Evolutionary conservation across 2,797 vertebrate species (phyloP).

Genomic region (Coluber constrictor): DNA sequence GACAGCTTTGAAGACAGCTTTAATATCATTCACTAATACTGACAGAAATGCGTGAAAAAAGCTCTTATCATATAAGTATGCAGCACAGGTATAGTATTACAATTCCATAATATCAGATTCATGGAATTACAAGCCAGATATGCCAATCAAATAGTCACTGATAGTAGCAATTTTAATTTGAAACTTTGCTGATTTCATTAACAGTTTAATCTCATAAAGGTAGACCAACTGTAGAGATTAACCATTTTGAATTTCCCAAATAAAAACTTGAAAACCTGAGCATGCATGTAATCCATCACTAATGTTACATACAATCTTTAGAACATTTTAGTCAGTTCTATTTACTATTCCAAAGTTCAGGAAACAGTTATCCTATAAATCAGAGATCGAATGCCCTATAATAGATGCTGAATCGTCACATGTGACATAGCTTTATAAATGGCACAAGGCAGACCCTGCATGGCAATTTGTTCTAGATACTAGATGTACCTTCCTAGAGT

Average conservation of each 20-base stretch:
- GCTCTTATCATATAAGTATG: slow-evolving; percentile 2
- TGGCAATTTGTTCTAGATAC: neutral
- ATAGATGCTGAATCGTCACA: neutral
- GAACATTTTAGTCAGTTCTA: neutral
- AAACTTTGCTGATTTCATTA: slow-evolving; percentile 9
- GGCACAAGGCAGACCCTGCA: neutral
- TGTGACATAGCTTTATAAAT: neutral
- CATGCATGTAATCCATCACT: neutral
- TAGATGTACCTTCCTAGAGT: neutral
- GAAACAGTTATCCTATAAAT: neutral
- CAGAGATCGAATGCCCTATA: neutral
- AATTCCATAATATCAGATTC: slow-evolving; percentile 3
- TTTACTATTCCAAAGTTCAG: neutral
- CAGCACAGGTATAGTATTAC: slow-evolving; percentile 3
- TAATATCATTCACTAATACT: neutral
- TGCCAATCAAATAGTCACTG: slow-evolving; percentile 2
- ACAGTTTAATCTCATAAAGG: neutral
- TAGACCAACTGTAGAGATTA: neutral
- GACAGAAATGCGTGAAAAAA: neutral
- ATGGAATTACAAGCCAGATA: slow-evolving; percentile 18
- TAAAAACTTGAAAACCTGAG: neutral
- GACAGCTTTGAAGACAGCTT: neutral
- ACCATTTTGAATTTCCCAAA: neutral
- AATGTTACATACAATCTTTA: neutral
- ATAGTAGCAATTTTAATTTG: slow-evolving; percentile 13